phyloP scores from a whole-genome alignment of 92 coral and sea anemone species.

The Palythoa grandis region DNA sequence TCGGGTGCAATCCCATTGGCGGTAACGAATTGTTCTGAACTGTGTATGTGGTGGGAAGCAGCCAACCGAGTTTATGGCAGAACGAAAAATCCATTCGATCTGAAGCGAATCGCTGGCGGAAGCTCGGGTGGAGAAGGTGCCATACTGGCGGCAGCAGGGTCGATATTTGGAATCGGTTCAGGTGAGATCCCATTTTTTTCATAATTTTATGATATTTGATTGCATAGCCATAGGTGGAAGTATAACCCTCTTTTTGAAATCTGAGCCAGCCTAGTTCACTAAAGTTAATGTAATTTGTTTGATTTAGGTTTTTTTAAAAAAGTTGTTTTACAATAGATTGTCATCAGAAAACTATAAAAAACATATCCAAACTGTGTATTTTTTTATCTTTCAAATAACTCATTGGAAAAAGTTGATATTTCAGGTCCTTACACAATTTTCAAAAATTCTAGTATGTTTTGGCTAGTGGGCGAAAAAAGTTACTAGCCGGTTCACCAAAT shows the following conservation, averaged over 20 bases:
- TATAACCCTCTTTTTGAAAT: neutral
- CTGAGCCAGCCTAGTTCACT: neutral
- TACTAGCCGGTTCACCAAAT: no score
- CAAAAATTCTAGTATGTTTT: no score
- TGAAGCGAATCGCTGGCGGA: slow-evolving; percentile 85
- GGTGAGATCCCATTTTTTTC: slow-evolving; percentile 53
- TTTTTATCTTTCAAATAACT: no score
- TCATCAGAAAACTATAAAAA: no score
- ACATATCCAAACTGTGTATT: no score
- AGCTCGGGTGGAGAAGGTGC: slow-evolving; percentile 99
- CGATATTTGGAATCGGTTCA: slow-evolving; percentile 91
- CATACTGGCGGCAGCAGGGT: slow-evolving; percentile 93
- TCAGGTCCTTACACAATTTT: no score
- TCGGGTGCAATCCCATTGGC: slow-evolving; percentile 92
- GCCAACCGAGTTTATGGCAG: slow-evolving; percentile 90
- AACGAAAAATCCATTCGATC: slow-evolving; percentile 83
- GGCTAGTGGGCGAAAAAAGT: no score
- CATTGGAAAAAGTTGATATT: no score
- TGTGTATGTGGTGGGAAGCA: slow-evolving; percentile 99
- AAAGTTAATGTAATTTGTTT: no score
- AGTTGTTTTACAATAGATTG: no score
- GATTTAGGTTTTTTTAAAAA: no score
- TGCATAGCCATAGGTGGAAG: neutral
- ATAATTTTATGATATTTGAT: neutral
- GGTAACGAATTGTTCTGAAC: slow-evolving; percentile 86